Conservation (phyloP, 2,113 vertebrate genomes). For the Gracilinanus agilis region DNA sequence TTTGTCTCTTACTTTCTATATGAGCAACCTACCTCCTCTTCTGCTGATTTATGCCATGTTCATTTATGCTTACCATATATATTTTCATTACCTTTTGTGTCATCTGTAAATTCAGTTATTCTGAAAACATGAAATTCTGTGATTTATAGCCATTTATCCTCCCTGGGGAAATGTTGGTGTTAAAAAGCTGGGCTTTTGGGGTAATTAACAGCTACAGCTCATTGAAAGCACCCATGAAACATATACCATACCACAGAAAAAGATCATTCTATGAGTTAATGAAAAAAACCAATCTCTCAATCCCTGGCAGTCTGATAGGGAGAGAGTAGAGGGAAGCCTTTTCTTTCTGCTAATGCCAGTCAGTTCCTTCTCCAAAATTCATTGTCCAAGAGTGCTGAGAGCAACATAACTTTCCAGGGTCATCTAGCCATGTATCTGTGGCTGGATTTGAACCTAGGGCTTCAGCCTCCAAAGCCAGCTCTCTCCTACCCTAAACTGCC, state of each 20-base stretch:
- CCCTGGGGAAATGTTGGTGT: background rate
- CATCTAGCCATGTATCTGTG: background rate
- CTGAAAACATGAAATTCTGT: background rate
- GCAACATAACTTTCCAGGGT: background rate
- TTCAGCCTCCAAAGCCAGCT: background rate
- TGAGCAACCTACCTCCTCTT: background rate
- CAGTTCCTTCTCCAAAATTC: background rate
- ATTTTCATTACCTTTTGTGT: background rate
- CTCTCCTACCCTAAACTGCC: background rate
- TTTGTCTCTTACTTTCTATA: background rate
- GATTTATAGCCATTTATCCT: background rate
- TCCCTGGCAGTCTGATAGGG: background rate
- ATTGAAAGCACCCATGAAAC: background rate
- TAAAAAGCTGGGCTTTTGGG: background rate
- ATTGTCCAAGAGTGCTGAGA: background rate
- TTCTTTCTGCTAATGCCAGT: background rate
- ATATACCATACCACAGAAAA: background rate
- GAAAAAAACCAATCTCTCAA: background rate
- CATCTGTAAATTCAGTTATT: background rate
- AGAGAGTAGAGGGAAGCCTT: background rate
- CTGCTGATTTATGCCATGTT: background rate
- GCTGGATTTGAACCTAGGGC: background rate
- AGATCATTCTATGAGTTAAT: background rate
- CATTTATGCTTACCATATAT: background rate
- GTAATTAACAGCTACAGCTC: background rate